These are phyloP conservation scores for Anabacerthia variegaticeps DNA, from an alignment of 2,797 vertebrate species.

Conservation along the genomic window DNA sequence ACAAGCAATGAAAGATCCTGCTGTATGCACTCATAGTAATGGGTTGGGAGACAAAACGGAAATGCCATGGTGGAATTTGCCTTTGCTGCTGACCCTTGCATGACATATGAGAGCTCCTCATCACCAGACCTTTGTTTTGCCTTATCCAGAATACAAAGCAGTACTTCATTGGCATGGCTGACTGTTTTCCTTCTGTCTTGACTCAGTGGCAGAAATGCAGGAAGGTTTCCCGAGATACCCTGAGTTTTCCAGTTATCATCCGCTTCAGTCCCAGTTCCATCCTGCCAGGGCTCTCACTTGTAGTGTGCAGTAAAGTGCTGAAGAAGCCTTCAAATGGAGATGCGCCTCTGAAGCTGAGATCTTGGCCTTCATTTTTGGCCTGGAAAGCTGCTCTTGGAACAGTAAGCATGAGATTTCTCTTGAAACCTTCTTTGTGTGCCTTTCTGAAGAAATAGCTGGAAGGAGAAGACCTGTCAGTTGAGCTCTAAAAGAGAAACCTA, in stretches of 20 bases:
- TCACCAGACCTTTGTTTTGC: conserved; percentile 56
- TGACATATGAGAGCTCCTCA: neutral
- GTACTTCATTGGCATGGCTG: conserved; percentile 5
- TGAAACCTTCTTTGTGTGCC: conserved; percentile 29
- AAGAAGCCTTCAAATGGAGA: conserved; percentile 7
- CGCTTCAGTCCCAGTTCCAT: neutral
- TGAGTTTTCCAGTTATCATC: neutral
- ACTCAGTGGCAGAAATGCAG: neutral
- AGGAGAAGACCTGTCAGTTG: conserved; percentile 65
- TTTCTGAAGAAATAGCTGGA: conserved; percentile 61
- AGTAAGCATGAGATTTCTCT: conserved; percentile 41
- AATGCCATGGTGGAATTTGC: conserved; percentile 55
- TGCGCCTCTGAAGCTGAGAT: neutral
- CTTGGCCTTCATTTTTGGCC: conserved; percentile 15
- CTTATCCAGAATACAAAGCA: conserved; percentile 41
- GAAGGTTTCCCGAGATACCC: neutral
- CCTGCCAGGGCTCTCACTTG: neutral
- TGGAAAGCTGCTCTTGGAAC: conserved; percentile 28
- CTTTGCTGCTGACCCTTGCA: conserved; percentile 53
- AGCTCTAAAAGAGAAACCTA: conserved; percentile 36
- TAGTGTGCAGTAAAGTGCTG: neutral
- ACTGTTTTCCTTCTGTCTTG: conserved; percentile 21
- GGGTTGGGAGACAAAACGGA: neutral
- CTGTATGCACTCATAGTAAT: neutral
- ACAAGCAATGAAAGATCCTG: conserved; percentile 3